Evolutionary conservation across 2,888 invertebrate genomes (phyloP).

Genomic region (Geophilus truncorum): DNA sequence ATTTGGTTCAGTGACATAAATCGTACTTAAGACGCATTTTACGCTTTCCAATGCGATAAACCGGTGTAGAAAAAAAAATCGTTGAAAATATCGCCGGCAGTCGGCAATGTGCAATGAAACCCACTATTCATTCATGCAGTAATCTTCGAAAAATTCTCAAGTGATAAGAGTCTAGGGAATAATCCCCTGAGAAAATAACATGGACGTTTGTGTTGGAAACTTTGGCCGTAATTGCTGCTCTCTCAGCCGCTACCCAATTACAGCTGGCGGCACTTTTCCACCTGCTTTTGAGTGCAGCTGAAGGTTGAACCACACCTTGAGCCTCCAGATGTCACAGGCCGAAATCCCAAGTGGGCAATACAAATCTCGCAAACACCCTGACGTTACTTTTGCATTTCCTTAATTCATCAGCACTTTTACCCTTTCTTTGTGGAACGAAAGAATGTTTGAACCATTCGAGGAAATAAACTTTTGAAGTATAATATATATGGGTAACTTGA

Average conservation of each 20-base stretch:
- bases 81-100: neutral
- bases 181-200: constrained; percentile 24
- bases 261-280: constrained; percentile 24
- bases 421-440: too few species aligned
- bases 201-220: neutral
- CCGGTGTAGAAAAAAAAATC: too few species aligned
- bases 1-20: neutral
- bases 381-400: too few species aligned
- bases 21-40: neutral
- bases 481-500: too few species aligned
- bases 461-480: too few species aligned
- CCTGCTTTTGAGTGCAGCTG: constrained; percentile 19
- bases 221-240: constrained; percentile 15
- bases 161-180: constrained; percentile 21
- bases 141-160: constrained; percentile 17
- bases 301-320: constrained; percentile 10
- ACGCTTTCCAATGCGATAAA: too few species aligned
- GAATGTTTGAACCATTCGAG: too few species aligned
- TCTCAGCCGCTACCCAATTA: constrained; percentile 27
- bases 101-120: neutral
- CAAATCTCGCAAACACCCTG: too few species aligned
- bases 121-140: neutral
- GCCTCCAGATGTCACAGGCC: neutral
- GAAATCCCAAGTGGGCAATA: neutral
- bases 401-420: too few species aligned